phyloP scores from a whole-genome alignment of 2,888 invertebrate species.

The Leptopilina syphax region DNA sequence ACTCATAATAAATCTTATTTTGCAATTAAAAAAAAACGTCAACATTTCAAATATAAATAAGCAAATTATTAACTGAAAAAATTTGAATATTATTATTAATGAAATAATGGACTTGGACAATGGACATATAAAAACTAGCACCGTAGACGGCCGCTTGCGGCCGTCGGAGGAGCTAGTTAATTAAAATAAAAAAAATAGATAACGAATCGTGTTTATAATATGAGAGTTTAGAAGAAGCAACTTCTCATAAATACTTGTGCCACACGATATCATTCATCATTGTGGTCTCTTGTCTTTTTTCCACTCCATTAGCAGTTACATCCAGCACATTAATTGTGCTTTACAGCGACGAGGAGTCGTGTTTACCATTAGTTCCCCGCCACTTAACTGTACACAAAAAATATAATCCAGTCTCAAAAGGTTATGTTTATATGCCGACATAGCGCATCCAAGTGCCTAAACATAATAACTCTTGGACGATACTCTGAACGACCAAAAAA shows the following conservation, averaged over 20 bases:
- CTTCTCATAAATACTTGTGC: constrained; percentile 1
- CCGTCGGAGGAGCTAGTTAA: no score
- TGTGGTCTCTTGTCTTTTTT: constrained; percentile 68
- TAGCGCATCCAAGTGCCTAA: constrained; percentile 43
- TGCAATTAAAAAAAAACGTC: no score
- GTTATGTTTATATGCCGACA: constrained; percentile 55
- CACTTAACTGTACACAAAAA: constrained; percentile 63
- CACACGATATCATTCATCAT: constrained; percentile 58
- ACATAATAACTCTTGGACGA: constrained; percentile 62
- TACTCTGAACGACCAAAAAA: constrained; percentile 59
- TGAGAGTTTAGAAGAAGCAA: background rate
- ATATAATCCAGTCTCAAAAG: constrained; percentile 50
- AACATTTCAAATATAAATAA: no score
- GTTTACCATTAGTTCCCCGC: constrained; percentile 71
- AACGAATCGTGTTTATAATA: no score
- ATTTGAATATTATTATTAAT: no score
- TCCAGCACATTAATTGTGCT: constrained; percentile 70
- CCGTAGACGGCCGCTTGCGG: no score
- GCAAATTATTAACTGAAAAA: no score
- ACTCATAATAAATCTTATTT: no score
- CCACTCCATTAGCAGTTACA: constrained; percentile 71
- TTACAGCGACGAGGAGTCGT: constrained; percentile 61
- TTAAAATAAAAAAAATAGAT: no score
- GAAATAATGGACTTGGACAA: no score
- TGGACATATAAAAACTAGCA: no score